phyloP scores from a whole-genome alignment of 2,113 vertebrate genomes.

The Leucoraja erinaceus region DNA sequence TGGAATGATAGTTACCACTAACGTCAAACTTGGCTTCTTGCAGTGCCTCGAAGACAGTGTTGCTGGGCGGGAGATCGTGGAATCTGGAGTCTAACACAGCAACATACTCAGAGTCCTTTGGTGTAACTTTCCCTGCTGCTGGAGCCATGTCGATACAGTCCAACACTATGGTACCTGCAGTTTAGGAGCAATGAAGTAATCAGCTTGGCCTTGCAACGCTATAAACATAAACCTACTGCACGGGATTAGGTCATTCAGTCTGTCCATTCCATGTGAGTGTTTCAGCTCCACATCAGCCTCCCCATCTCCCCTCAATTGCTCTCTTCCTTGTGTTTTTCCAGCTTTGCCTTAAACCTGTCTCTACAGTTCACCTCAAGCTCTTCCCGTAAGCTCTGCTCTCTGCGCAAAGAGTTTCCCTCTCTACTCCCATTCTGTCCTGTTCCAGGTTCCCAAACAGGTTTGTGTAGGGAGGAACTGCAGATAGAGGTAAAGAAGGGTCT shows the following conservation, averaged over 20 bases:
- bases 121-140: constrained; percentile 75
- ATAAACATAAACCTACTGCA: too few relatives aligned
- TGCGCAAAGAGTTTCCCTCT: too few relatives aligned
- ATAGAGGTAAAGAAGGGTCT: too few relatives aligned
- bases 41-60: constrained; percentile 62
- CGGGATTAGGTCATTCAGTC: too few relatives aligned
- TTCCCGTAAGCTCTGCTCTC: not conserved
- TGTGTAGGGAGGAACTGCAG: too few relatives aligned
- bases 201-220: not conserved
- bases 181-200: not conserved
- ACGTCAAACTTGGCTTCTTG: constrained; percentile 80
- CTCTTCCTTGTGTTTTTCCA: not conserved
- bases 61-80: constrained; percentile 62
- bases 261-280: too few relatives aligned
- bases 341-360: not conserved
- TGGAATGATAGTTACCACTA: constrained; percentile 58
- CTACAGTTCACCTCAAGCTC: not conserved
- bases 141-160: constrained; percentile 87
- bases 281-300: too few relatives aligned
- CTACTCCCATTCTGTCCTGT: too few relatives aligned
- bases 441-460: too few relatives aligned
- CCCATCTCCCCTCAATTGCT: not conserved
- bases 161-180: constrained; percentile 70
- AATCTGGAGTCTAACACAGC: constrained; percentile 65
- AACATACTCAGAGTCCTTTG: constrained; percentile 62